Conservation (phyloP, 2,113 vertebrate genomes). For the Nothoprocta pentlandii region DNA sequence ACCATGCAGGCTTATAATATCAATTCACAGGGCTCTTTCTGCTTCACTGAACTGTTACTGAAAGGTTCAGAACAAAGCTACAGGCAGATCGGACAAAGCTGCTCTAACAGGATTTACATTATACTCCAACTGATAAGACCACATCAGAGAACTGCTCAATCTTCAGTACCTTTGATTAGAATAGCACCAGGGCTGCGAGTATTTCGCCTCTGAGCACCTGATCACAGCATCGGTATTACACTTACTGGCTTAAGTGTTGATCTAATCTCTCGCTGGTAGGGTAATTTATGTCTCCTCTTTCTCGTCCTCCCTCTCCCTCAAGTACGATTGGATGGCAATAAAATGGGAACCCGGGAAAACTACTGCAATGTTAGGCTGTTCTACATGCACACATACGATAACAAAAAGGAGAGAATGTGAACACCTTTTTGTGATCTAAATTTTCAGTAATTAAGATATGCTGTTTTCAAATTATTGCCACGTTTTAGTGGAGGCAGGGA, state of each 20-base stretch:
- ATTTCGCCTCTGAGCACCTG: constrained; percentile 46
- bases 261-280: constrained; percentile 29
- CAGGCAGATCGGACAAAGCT: constrained; percentile 82
- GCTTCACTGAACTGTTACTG: constrained; percentile 85
- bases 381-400: accelerated
- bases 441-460: not conserved
- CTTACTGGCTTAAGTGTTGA: constrained; percentile 33
- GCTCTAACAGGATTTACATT: constrained; percentile 82
- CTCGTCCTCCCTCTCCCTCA: not conserved
- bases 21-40: constrained; percentile 81
- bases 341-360: not conserved
- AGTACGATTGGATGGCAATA: not conserved
- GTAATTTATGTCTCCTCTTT: constrained; percentile 10
- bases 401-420: not conserved
- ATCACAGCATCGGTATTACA: constrained; percentile 68
- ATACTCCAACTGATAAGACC: constrained; percentile 79
- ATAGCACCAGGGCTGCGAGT: constrained; percentile 26
- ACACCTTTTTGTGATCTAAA: not conserved
- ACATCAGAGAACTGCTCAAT: constrained; percentile 75
- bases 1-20: constrained; percentile 82
- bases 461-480: not conserved
- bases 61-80: constrained; percentile 85
- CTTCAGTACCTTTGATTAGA: constrained; percentile 68
- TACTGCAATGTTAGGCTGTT: not conserved
- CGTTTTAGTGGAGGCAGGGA: not conserved